Evolutionary conservation across 2,113 vertebrate genomes (phyloP).

Genomic region (Cepphus grylle): DNA sequence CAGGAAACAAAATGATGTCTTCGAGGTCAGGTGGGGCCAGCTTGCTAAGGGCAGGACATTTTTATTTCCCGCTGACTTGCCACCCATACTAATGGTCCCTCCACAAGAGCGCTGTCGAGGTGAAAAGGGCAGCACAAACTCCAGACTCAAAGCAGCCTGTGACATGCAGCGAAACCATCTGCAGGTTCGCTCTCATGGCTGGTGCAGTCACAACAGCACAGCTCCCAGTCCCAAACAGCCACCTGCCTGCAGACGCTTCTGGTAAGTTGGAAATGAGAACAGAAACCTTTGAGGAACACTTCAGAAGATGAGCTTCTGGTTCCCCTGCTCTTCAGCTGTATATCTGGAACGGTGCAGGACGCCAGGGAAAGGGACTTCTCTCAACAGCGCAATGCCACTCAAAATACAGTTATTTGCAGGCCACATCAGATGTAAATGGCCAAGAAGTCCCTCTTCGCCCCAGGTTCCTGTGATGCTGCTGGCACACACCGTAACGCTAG

Average conservation of each 20-base stretch:
- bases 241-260: neutral
- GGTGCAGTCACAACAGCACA: neutral
- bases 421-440: neutral
- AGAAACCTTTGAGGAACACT: neutral
- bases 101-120: neutral
- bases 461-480: neutral
- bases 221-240: neutral
- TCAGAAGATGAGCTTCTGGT: neutral
- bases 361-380: neutral
- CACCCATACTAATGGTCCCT: slow-evolving; percentile 36
- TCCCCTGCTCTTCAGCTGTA: neutral
- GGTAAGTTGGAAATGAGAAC: neutral
- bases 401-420: neutral
- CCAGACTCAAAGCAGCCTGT: neutral
- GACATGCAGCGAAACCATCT: neutral
- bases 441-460: neutral
- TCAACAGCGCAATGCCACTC: rapidly evolving
- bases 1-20: slow-evolving; percentile 26
- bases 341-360: rapidly evolving
- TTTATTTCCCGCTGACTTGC: neutral
- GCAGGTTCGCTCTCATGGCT: neutral
- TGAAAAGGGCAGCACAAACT: slow-evolving; percentile 1
- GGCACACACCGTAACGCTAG: rapidly evolving
- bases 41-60: slow-evolving; percentile 34
- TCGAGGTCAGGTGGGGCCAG: slow-evolving; percentile 22